Evolutionary conservation across 2,888 invertebrate genomes (phyloP), one percentile per base, ranked within the genome.

Genomic region (Cephalotes varians): DNA sequence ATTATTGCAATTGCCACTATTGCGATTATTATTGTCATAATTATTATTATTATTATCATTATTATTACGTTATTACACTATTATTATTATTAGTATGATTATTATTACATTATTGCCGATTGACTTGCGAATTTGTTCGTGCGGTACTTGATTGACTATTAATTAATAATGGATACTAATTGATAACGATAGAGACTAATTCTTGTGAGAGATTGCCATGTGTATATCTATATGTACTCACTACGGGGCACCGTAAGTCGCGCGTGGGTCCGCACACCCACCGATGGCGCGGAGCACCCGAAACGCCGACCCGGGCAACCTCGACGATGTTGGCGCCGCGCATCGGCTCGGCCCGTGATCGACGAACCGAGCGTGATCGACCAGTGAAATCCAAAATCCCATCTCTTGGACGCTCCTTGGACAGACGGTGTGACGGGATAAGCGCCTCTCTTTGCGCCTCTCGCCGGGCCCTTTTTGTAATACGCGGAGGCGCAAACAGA

Each of bases 151-250:
- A 93, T 93, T 92, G 92, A 93, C 90, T 93, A 93, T 92, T 93
- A 92, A 91, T 92, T 93, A 93, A 93, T 93, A 93, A 92, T 91
- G 90, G 93, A 93, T 92, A 93, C 92, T 93, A 93, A 93, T 92
- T 93, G 92, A 93, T 93, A 93, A 93, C 90, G 93, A 93, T 94
- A 94, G 94, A 90, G 93, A 93, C 91, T 94, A 94, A 94, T 94
- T 93, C 93, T 94, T 94, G 94, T 94, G 94, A 94, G 94, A 94
- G 93, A 93, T 94, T 93, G 94, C 94, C 93, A 94, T 93, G 94
- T 94, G 94, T 94, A 94, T 94, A 94, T 94, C 94, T 94, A 93
- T 94, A 93, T 94, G 93, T 94, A 94, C 92, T 94, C 94, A 93
- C 94, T 94, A 93, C 90, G 90, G 92, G 93, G 91, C 91, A 91